Base-by-base conservation (phyloP, 2,797 vertebrate genomes). In the Ispidina lecontei region DNA sequence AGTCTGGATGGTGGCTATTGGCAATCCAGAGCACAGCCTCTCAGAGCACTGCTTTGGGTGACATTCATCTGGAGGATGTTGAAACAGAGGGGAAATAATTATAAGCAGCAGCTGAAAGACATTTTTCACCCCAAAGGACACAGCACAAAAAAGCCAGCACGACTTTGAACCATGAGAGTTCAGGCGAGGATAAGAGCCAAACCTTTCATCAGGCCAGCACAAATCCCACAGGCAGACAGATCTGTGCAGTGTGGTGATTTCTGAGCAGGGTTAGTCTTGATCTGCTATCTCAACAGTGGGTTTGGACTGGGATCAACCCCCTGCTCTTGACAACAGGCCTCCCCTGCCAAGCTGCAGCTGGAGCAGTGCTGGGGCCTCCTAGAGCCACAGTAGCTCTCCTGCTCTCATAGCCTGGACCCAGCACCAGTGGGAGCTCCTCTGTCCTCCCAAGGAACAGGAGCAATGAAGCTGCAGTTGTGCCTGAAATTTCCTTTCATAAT, bases 91-190 rank as follows among this genome's bases (percentile, higher is more conserved):
- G 52, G 85, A 95, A 95, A 94, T 91, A 93, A 94, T 95, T 94
- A 86, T 56, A 86, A 94, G 80, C 89, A 91, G 91, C 85, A 94
- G 79, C 85, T 93, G 85, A 70, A 93, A 91, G 91, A 93, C 67
- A 88, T 95, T 94, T 96, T 96, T 95, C 87, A 93, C 87, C 92
- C 92, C 87, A 91, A 90, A 93, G 91, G 74, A 93, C 82, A 81
- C 52, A 91, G 83, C 49, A 82, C 89, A 85, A 91, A 93, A 67
- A 65, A 91, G 23, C 22, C 87, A 94, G 56, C 47, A 47, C 31
- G 73, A 93, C 76, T 95, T 88, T 56, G 74, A 83, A 84, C 76
- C 37, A 4, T 68, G 59, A 94, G 77, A 80, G 93, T 95, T 94
- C 94, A 94, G 74, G 62, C 65, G 51, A 95, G 90, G 93, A 93